Evolutionary conservation across 92 coral and sea anemone species (phyloP), one percentile per base, ranked within the genome.

Genomic region (Desmophyllum pertusum): DNA sequence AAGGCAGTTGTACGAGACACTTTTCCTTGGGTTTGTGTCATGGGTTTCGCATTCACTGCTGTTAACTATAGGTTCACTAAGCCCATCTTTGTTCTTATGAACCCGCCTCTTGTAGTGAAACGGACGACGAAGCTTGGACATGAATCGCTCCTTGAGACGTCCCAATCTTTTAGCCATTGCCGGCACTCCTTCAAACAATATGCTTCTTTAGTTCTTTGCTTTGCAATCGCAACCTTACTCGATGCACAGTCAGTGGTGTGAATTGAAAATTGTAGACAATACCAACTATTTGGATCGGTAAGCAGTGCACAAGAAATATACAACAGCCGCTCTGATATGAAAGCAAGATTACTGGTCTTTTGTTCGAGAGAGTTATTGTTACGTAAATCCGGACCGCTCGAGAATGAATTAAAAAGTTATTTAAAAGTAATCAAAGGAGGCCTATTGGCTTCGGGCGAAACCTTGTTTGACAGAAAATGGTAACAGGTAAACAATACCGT

Each of bases 361-460:
- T 70, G 68, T 70, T 27, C 63, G n/a, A 19, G 64, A 42, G 43
- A 39, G 69, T 59, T 27, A 18, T 66, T 48, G 74, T 71, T 71
- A 82, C 79, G 71, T 41, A 82, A 64, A 82, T 82, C 86, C 86
- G 86, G 79, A 11, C n/a, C 55, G 50, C 53, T 71, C 18, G 19
- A 69, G 13, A 40, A 43, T 53, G 67, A 39, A 70, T 57, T 70
- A 25, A 37, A 70, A 70, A 51, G 64, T 63, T 27, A n/a, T 78
- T 48, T 69, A 19, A 39, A 39, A 70, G 52, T 39, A 25, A 70
- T 70, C 68, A 25, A 29, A 10, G 38, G 51, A 40, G 31, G 36
- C 27, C 33, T 29, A 31, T 63, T 50, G 23, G 42, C 84, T 46
- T 67, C 30, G 33, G 73, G 73, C 75, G 11, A 40, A 39, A 29